phyloP scores from a whole-genome alignment of 2,888 invertebrate genomes.

The Aethes cnicana region DNA sequence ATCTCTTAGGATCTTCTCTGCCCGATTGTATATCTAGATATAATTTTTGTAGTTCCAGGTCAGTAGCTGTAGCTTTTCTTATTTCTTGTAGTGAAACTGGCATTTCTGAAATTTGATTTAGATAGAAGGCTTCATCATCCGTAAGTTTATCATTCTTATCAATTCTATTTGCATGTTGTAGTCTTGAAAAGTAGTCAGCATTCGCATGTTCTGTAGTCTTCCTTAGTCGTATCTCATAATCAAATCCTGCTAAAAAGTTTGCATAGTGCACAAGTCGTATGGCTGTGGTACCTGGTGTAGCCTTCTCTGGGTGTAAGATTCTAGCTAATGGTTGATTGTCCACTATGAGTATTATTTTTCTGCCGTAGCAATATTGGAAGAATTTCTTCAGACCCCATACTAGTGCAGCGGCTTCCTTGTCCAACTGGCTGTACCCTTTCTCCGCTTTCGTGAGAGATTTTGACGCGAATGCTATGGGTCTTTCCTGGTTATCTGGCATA shows the following conservation, averaged over 20 bases:
- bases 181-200: conserved; percentile 25
- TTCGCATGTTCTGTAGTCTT: conserved; percentile 33
- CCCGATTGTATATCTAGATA: conserved; percentile 20
- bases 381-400: conserved; percentile 50
- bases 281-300: conserved; percentile 34
- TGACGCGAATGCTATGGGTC: conserved; percentile 52
- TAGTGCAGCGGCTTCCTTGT: conserved; percentile 51
- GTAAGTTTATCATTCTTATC: background rate
- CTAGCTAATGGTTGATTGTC: conserved; percentile 46
- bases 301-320: conserved; percentile 46
- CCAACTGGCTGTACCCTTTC: conserved; percentile 48
- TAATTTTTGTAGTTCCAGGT: conserved; percentile 22
- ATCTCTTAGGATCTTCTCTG: background rate
- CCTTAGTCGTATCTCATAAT: conserved; percentile 35
- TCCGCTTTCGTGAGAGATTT: conserved; percentile 46
- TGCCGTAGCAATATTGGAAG: conserved; percentile 50
- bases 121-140: background rate
- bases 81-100: conserved; percentile 28
- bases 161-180: background rate
- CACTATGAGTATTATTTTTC: conserved; percentile 46
- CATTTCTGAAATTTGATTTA: conserved; percentile 31
- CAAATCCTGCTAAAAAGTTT: conserved; percentile 36
- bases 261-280: conserved; percentile 38
- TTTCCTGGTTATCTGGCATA: conserved; percentile 43
- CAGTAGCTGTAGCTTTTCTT: conserved; percentile 24